phyloP scores from a whole-genome alignment of 2,113 vertebrate genomes.

The Phalacrocorax aristotelis region DNA sequence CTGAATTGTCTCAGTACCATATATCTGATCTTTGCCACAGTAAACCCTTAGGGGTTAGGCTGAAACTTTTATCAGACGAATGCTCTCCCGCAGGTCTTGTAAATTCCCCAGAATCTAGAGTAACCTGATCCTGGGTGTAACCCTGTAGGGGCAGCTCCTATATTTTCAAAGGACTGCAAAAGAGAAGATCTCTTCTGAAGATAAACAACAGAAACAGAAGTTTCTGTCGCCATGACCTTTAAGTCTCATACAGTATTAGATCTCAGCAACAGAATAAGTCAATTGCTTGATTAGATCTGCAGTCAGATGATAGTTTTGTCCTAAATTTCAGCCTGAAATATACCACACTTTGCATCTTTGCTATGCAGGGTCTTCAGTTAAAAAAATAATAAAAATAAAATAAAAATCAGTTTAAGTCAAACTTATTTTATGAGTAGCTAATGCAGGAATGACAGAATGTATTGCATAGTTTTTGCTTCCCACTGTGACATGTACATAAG shows the following conservation, averaged over 20 bases:
- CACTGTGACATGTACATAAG: accelerated
- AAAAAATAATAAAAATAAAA: not conserved
- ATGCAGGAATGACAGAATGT: not conserved
- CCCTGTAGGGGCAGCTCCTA: not conserved
- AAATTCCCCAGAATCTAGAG: not conserved
- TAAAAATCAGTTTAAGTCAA: not conserved
- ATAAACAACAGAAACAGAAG: not conserved
- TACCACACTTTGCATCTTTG: not conserved
- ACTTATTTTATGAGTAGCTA: not conserved
- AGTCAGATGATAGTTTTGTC: not conserved
- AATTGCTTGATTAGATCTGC: not conserved
- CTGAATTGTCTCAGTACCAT: not conserved
- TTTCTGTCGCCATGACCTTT: not conserved
- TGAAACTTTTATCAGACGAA: not conserved
- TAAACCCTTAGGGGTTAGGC: not conserved
- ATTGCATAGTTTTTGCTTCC: not conserved
- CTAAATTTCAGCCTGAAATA: not conserved
- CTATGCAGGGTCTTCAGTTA: not conserved
- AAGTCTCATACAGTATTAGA: not conserved
- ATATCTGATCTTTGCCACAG: not conserved
- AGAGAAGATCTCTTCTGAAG: not conserved
- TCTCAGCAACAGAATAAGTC: not conserved
- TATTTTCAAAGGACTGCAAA: not conserved
- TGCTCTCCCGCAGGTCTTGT: not conserved
- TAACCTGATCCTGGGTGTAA: not conserved